Conservation (phyloP, 1,140 invertebrate species). For the Pinna nobilis region DNA sequence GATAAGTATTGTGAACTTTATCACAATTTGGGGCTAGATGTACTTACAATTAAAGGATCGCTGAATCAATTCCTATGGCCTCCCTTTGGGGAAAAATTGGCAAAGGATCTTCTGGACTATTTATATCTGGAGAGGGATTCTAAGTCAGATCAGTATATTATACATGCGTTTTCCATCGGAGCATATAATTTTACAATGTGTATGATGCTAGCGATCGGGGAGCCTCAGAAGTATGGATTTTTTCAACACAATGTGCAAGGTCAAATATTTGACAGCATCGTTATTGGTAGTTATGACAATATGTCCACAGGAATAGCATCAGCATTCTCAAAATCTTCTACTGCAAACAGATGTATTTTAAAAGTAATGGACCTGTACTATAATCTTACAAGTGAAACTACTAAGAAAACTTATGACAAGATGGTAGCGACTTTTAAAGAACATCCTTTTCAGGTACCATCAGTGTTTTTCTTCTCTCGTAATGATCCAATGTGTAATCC, state of each 20-base stretch:
- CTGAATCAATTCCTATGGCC: slow-evolving; percentile 53
- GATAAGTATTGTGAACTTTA: slow-evolving; percentile 51
- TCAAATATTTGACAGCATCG: slow-evolving; percentile 58
- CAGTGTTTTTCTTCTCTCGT: slow-evolving; percentile 42
- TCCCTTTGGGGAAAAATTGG: slow-evolving; percentile 23
- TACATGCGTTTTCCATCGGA: slow-evolving; percentile 56
- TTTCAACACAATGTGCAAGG: slow-evolving; percentile 44
- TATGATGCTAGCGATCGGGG: slow-evolving; percentile 1
- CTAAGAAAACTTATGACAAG: slow-evolving; percentile 41
- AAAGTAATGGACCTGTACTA: slow-evolving; percentile 38
- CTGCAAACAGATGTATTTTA: slow-evolving; percentile 24
- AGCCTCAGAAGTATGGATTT: slow-evolving; percentile 17
- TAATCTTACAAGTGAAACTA: slow-evolving; percentile 37
- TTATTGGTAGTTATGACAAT: slow-evolving; percentile 48
- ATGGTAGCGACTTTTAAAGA: slow-evolving; percentile 41
- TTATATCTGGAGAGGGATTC: slow-evolving; percentile 19
- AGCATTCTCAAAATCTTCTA: slow-evolving; percentile 25
- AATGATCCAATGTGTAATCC: slow-evolving; percentile 54
- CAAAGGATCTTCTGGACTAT: slow-evolving; percentile 40
- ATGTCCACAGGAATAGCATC: slow-evolving; percentile 47
- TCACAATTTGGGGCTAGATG: slow-evolving; percentile 50
- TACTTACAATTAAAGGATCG: slow-evolving; percentile 45
- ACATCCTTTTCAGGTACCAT: slow-evolving; percentile 41
- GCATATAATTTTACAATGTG: slow-evolving; percentile 52
- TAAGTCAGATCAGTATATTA: slow-evolving; percentile 30